Conservation (phyloP, 2,888 invertebrate genomes). For the Epirrhoe tristata region DNA sequence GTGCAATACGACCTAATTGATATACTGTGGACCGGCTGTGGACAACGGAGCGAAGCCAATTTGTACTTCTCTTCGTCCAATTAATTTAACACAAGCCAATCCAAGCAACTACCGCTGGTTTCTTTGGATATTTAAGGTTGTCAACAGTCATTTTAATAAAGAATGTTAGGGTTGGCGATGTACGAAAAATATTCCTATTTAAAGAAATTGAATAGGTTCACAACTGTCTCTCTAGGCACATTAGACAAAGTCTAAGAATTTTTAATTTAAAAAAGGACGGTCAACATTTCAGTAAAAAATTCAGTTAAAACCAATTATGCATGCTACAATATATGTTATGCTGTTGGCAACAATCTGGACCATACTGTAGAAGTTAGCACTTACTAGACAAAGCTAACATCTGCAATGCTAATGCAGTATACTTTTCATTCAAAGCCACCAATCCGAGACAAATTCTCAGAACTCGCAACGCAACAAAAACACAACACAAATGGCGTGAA, state of each 20-base stretch:
- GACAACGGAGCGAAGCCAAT: constrained; percentile 56
- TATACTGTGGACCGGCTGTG: constrained; percentile 56
- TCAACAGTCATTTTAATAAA: constrained; percentile 7
- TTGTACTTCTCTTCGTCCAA: constrained; percentile 65
- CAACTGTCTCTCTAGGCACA: neutral
- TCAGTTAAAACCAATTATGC: neutral
- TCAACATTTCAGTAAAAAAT: neutral
- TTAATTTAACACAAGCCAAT: constrained; percentile 67
- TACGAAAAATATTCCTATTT: neutral
- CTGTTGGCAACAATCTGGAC: neutral
- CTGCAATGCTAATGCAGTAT: constrained; percentile 23
- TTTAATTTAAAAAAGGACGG: neutral
- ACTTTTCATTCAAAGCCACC: constrained; percentile 18
- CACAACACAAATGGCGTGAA: constrained; percentile 9
- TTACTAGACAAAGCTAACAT: constrained; percentile 11
- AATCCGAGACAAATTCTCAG: constrained; percentile 16
- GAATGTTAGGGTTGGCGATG: neutral
- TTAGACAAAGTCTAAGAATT: too few species aligned
- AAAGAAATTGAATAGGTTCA: neutral
- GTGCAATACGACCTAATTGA: constrained; percentile 72
- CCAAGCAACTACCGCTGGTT: constrained; percentile 43
- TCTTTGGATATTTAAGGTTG: constrained; percentile 27
- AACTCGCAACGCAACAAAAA: constrained; percentile 12
- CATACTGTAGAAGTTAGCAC: neutral
- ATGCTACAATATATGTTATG: neutral